phyloP scores from a whole-genome alignment of 2,113 vertebrate genomes.

The Pogonocichla stellata region DNA sequence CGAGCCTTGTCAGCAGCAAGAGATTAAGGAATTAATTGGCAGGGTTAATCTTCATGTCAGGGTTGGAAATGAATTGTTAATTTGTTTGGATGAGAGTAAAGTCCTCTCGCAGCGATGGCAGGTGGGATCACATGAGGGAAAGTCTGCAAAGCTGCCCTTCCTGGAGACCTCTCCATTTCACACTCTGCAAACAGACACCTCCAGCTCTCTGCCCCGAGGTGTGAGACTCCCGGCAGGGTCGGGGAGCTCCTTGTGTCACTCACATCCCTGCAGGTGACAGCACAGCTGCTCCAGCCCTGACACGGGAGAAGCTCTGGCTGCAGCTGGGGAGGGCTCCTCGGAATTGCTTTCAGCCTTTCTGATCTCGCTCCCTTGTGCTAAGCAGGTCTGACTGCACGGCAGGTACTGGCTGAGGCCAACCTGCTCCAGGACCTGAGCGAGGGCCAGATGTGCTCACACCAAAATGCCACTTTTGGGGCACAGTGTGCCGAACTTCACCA shows the following conservation, averaged over 20 bases:
- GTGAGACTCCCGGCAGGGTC: background rate
- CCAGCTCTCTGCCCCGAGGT: background rate
- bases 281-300: background rate
- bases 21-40: constrained; percentile 63
- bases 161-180: background rate
- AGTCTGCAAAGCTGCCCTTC: background rate
- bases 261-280: background rate
- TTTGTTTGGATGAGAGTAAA: constrained; percentile 32
- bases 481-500: accelerated
- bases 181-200: constrained; percentile 2
- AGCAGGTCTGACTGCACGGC: background rate
- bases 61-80: constrained; percentile 48
- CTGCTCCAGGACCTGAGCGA: background rate
- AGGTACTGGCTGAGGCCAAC: background rate
- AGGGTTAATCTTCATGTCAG: constrained; percentile 59
- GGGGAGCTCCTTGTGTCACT: background rate
- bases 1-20: constrained; percentile 24
- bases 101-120: background rate
- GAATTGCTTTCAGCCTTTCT: accelerated
- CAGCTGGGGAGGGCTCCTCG: background rate
- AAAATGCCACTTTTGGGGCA: background rate
- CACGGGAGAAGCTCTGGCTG: background rate
- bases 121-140: constrained; percentile 12
- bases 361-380: background rate
- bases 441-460: background rate